These are phyloP conservation scores for Euura lappo DNA, from an alignment of 1,140 invertebrate species.

Conservation along the genomic window DNA sequence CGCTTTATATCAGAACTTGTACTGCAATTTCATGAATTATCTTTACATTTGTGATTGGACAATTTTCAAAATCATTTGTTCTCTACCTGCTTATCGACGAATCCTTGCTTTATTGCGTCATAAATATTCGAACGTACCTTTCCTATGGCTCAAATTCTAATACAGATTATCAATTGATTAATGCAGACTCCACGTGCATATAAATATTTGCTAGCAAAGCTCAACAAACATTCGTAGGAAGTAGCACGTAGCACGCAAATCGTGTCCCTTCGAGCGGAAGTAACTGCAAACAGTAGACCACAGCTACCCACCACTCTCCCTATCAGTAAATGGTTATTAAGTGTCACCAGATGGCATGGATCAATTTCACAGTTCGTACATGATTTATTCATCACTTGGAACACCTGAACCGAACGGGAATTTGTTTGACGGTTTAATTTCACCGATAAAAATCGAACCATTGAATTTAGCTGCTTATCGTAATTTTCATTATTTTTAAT, in stretches of 20 bases:
- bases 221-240: neutral
- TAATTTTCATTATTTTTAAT: neutral
- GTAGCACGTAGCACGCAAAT: neutral
- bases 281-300: neutral
- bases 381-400: neutral
- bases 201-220: neutral
- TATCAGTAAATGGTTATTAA: neutral
- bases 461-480: neutral
- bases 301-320: neutral
- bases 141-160: neutral
- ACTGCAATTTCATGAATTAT: too few relatives aligned
- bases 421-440: neutral
- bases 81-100: too few relatives aligned
- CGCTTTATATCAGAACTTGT: too few relatives aligned
- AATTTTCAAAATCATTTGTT: too few relatives aligned
- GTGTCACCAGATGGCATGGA: neutral
- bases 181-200: neutral
- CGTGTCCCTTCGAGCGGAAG: neutral
- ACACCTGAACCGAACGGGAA: neutral
- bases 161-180: neutral
- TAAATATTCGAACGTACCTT: too few relatives aligned
- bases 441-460: neutral
- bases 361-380: neutral
- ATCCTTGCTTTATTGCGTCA: too few relatives aligned
- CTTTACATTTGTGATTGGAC: too few relatives aligned